Evolutionary conservation across 2,113 vertebrate genomes (phyloP), one percentile per base, ranked within the genome.

Genomic region (Tetrao urogallus): DNA sequence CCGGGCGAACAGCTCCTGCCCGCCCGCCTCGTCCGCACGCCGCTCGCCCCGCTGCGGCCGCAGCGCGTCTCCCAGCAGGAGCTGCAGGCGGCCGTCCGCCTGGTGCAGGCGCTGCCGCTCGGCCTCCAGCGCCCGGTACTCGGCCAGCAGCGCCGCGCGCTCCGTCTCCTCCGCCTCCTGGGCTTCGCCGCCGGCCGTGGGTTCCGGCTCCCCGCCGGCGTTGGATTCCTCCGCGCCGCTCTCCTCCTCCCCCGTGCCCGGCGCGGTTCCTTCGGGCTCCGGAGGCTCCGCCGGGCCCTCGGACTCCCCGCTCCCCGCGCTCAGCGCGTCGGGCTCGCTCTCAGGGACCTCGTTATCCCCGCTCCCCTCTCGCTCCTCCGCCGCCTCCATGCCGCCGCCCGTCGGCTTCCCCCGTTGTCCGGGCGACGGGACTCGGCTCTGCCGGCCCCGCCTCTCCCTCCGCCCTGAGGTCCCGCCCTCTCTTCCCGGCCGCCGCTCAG

Each of bases 61-160:
- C 74, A 98, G 90, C 48, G 97, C 88, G 40, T 97, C 96, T 0
- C 45, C 92, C 77, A 99, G 96, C 94, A 90, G 96, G 69, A 87
- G 58, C 93, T 99, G 98, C 79, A 98, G 94, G 87, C 94, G 96
- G 10, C 30, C 0, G 76, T 93, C 98, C 45, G 66, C 89, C 40
- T 94, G 96, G n/a, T 42, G 96, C 81, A 96, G 95, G 27, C 67
- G 88, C 21, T 94, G 73, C 7, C 93, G 94, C 87, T 98, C 97
- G 25, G 21, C 48, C 66, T 88, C 11, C 80, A 98, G 97, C 32
- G 95, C 16, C 45, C 73, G 82, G 25, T 97, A 94, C 69, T 97
- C 45, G 9, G 87, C 86, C 48, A 92, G 38, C 17, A 96, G 90
- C 25, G 97, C 97, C 9, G 83, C 58, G 32, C 92, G 89, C 85